These are phyloP conservation scores for Pachypanchax playfairii DNA, from an alignment of 2,113 vertebrate genomes.

Conservation along the genomic window DNA sequence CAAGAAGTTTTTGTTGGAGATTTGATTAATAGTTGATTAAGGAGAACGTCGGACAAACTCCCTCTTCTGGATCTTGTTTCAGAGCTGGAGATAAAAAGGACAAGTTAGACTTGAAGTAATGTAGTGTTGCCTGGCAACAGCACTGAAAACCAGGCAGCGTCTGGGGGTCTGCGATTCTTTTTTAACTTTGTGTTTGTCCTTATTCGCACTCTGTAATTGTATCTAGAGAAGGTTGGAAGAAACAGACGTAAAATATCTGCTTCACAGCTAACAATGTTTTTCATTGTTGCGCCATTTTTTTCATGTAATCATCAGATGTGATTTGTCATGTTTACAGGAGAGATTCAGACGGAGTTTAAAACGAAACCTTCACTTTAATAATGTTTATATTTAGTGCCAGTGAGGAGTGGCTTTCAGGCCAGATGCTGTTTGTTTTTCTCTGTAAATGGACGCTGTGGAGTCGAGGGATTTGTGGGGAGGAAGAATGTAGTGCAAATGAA, in stretches of 20 bases:
- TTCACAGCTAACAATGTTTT: background rate
- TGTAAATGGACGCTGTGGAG: slow-evolving; percentile 53
- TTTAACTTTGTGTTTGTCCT: slow-evolving; percentile 66
- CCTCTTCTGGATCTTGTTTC: slow-evolving; percentile 45
- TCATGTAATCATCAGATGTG: background rate
- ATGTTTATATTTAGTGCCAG: slow-evolving; percentile 21
- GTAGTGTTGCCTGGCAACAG: slow-evolving; percentile 83
- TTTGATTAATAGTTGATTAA: slow-evolving; percentile 23
- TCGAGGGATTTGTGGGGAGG: slow-evolving; percentile 67
- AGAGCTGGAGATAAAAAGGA: slow-evolving; percentile 56
- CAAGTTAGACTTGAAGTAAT: slow-evolving; percentile 74
- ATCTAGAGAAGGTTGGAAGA: slow-evolving; percentile 27
- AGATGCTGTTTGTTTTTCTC: slow-evolving; percentile 68
- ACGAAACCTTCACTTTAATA: slow-evolving; percentile 12
- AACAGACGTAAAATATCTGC: background rate
- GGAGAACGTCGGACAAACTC: slow-evolving; percentile 38
- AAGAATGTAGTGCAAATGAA: slow-evolving; percentile 44
- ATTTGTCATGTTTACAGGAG: background rate
- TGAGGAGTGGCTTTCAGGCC: slow-evolving; percentile 30
- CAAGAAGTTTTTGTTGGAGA: too few species aligned
- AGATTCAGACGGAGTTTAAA: slow-evolving; percentile 3
- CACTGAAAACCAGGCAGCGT: slow-evolving; percentile 66
- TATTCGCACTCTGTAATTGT: slow-evolving; percentile 57
- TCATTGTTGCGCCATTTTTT: background rate
- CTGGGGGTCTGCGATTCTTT: slow-evolving; percentile 59